Evolutionary conservation across 2,113 vertebrate species (phyloP).

Genomic region (Sander lucioperca): DNA sequence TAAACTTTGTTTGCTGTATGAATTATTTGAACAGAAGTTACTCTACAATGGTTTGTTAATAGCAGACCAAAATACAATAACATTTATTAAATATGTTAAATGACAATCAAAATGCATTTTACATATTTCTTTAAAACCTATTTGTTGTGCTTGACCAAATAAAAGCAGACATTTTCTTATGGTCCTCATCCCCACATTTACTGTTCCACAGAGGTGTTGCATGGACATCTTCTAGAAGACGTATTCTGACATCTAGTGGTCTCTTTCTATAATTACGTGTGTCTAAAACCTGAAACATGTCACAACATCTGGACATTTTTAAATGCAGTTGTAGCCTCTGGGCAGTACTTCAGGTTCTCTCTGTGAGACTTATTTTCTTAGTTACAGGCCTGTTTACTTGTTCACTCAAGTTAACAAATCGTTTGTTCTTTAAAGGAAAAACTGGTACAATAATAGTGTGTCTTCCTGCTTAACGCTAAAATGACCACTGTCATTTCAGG

Average conservation of each 20-base stretch:
- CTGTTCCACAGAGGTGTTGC: background rate
- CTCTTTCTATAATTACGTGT: background rate
- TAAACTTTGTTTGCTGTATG: background rate
- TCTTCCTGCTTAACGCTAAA: background rate
- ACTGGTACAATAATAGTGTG: background rate
- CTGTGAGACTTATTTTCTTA: background rate
- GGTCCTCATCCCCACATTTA: background rate
- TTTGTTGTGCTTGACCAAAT: background rate
- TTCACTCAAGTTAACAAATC: background rate
- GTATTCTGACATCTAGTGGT: conserved; percentile 76
- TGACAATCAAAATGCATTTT: background rate
- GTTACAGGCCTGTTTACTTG: conserved; percentile 6
- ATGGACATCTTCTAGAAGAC: conserved; percentile 7
- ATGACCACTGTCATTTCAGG: background rate
- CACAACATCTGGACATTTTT: conserved; percentile 9
- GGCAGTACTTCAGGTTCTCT: background rate
- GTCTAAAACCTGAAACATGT: background rate
- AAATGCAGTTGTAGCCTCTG: background rate
- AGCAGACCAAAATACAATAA: background rate
- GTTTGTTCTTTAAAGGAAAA: background rate
- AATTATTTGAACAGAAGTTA: background rate
- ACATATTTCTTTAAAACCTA: background rate
- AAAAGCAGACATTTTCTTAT: background rate
- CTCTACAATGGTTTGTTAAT: background rate
- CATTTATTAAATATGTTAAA: background rate